Base-by-base conservation (phyloP, 1,140 invertebrate genomes). In the Helicoverpa armigera region DNA sequence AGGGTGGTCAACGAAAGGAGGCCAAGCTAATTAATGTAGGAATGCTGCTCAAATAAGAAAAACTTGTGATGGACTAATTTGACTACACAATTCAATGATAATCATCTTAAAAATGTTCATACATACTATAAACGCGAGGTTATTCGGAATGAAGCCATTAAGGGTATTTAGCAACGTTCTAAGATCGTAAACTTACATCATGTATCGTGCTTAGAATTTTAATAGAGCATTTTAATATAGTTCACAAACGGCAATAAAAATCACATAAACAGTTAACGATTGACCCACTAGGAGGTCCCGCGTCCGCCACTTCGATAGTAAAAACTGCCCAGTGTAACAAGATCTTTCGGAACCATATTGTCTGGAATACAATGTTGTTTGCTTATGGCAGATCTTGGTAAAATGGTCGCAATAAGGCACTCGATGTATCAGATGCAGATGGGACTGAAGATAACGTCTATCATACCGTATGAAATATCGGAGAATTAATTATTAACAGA, bases 401-500 rank as follows among this genome's bases (percentile, higher is more conserved):
- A 74, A 80, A n/a, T 82, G 84, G 87, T 70, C 69, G 29, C 5
- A 50, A 72, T 65, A 54, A 81, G 74, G 67, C 81, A 77, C 75
- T 83, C 82, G 82, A 80, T 75, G 80, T 87, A 87, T 89, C 86
- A 81, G 84, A 88, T 87, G 74, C 72, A 84, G 89, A 89, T 90
- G 76, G 85, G 80, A 82, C 60, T 75, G 51, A 35, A 86, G 89
- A 90, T 90, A 88, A 87, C 65, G 88, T 89, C 88, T 65, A 87
- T 90, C 86, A 87, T 56, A 73, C 70, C 82, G 83, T 83, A 87
- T 83, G 85, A 86, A 88, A 90, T 87, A 85, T 90, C 85, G 76
- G 81, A 83, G 85, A 88, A 88, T 89, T 90, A 90, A 90, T 90
- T 90, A 90, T 86, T 86, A 83, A 87, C 79, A 85, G 78, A 84